phyloP scores from a whole-genome alignment of 2,113 vertebrate species.

The Psilopsiagon aymara region DNA sequence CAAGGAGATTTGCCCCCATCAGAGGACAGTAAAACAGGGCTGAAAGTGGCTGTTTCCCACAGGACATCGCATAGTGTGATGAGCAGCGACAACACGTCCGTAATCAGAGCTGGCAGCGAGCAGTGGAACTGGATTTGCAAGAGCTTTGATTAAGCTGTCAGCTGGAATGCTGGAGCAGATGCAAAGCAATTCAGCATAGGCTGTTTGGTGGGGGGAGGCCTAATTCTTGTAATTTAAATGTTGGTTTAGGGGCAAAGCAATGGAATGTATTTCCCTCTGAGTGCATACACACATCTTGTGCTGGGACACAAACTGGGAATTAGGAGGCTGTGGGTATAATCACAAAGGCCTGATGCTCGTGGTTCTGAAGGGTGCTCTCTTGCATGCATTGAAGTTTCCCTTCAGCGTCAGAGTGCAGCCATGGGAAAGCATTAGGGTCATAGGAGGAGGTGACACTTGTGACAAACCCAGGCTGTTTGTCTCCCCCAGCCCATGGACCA shows the following conservation, averaged over 20 bases:
- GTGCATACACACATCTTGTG: background rate
- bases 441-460: background rate
- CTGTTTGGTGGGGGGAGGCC: background rate
- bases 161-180: constrained; percentile 3
- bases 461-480: background rate
- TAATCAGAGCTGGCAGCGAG: background rate
- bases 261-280: background rate
- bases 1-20: background rate
- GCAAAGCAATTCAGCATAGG: background rate
- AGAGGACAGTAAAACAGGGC: background rate
- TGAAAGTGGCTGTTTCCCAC: background rate
- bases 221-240: background rate
- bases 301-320: background rate
- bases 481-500: background rate
- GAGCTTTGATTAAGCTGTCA: constrained; percentile 24
- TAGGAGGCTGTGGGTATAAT: background rate
- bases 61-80: background rate
- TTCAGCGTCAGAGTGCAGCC: background rate
- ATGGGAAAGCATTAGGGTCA: rapidly evolving
- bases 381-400: background rate
- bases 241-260: background rate
- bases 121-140: background rate
- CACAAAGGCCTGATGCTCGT: background rate
- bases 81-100: background rate
- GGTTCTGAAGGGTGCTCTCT: background rate